Evolutionary conservation across 2,797 vertebrate species (phyloP).

Genomic region (Pantherophis alleghaniensis): DNA sequence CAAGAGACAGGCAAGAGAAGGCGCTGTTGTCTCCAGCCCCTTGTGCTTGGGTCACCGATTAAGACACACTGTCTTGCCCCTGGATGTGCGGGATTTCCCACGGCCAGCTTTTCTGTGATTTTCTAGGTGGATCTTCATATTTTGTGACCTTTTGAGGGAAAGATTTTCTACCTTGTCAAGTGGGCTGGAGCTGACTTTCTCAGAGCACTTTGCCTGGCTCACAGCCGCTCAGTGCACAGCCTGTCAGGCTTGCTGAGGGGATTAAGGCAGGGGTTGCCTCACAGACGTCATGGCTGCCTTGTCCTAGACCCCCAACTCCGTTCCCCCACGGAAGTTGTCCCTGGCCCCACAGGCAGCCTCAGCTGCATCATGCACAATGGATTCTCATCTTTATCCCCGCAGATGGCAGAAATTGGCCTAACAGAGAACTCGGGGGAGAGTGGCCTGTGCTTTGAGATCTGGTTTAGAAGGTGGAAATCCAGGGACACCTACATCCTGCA

Average conservation of each 20-base stretch:
- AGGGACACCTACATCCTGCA: slow-evolving; percentile 89
- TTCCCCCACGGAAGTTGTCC: background rate
- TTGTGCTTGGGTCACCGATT: background rate
- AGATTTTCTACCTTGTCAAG: background rate
- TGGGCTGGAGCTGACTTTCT: background rate
- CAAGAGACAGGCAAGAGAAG: background rate
- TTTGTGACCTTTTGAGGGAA: background rate
- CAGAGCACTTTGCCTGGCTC: background rate
- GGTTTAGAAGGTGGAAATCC: slow-evolving; percentile 91
- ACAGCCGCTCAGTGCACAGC: no score
- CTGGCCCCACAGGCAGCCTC: background rate
- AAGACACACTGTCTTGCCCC: background rate
- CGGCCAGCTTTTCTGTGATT: background rate
- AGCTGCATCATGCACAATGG: background rate
- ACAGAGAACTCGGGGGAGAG: slow-evolving; percentile 87
- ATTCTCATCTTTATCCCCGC: background rate
- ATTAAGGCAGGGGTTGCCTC: background rate
- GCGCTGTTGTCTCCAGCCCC: background rate
- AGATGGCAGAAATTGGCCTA: slow-evolving; percentile 95
- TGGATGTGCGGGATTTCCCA: background rate
- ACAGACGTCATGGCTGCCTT: fast-evolving
- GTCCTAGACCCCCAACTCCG: background rate
- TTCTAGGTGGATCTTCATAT: background rate
- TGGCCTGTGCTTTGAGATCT: slow-evolving; percentile 89
- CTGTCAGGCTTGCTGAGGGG: background rate